These are phyloP conservation scores for Spisula subtruncata DNA, from an alignment of 2,888 invertebrate genomes.

Conservation along the genomic window DNA sequence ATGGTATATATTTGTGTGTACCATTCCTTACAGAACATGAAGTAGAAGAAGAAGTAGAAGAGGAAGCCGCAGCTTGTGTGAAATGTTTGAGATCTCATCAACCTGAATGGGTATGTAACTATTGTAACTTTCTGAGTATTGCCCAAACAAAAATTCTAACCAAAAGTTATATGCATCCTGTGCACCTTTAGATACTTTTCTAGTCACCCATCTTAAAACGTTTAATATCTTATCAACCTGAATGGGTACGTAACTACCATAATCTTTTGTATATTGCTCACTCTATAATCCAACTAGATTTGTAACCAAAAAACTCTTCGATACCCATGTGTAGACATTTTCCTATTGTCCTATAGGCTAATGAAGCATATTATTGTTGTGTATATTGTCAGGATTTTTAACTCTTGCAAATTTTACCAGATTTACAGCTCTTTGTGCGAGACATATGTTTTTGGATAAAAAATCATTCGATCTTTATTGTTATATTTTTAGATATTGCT, in stretches of 20 bases:
- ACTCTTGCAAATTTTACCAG: too few species aligned
- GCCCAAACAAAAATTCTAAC: too few species aligned
- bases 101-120: conserved; percentile 93
- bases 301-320: too few species aligned
- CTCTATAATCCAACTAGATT: too few species aligned
- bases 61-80: conserved; percentile 93
- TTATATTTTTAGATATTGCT: conserved; percentile 92
- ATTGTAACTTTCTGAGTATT: not conserved
- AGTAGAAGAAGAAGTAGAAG: conserved; percentile 64
- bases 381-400: too few species aligned
- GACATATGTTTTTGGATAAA: not conserved
- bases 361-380: too few species aligned
- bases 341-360: too few species aligned
- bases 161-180: too few species aligned
- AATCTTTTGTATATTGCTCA: not conserved
- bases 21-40: conserved; percentile 41
- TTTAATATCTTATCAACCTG: conserved; percentile 96
- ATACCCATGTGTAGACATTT: too few species aligned
- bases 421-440: too few species aligned
- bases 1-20: not conserved
- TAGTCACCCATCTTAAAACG: conserved; percentile 88
- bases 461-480: not conserved
- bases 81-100: conserved; percentile 97
- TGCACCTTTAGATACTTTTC: too few species aligned
- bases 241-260: conserved; percentile 91